Evolutionary conservation across 2,797 vertebrate species (phyloP), one percentile per base, ranked within the genome.

Genomic region (Poeciliopsis paucimaculata): DNA sequence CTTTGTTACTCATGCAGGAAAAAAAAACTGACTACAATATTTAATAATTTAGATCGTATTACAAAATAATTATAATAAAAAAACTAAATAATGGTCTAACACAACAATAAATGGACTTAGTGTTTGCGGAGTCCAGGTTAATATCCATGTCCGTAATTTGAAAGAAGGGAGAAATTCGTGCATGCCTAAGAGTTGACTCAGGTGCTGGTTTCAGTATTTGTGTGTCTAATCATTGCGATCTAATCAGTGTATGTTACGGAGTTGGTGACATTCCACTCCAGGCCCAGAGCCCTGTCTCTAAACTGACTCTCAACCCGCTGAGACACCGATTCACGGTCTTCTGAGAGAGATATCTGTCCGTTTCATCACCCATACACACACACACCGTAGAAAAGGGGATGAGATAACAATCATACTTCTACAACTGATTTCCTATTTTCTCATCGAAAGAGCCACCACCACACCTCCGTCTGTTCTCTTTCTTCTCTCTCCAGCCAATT

Each of bases 361-460:
- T 80, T 89, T 91, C 91, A 94, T 93, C 93, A 90, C 81, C 45
- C 85, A 82, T 83, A 87, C 68, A 77, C 82, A 77, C 80, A 80
- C 80, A 80, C 78, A 79, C 77, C 72, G 74, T 31, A 73, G 79
- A 83, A 90, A 84, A 91, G 87, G 86, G 89, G 90, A 90, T 75
- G 79, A 93, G 95, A 96, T 96, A 95, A 95, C 95, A 95, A 95
- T 96, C 94, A 93, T 92, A 93, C 94, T 94, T 94, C 91, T 92
- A 93, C 95, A 94, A 89, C 94, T 93, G 95, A 96, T 95, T 95
- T 94, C 93, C 91, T 91, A 92, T 93, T 92, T 95, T 95, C 92
- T 90, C 91, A 90, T 88, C 82, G 79, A 87, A 89, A 79, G 86
- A 87, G 86, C 85, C 79, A 84, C 68, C 41, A 34, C 79, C 83